A percentile compares a stretch with the other conserved stretches of the same genome.
Conservation (phyloP, 2,113 vertebrate genomes). For the Halcyon malimbica region DNA sequence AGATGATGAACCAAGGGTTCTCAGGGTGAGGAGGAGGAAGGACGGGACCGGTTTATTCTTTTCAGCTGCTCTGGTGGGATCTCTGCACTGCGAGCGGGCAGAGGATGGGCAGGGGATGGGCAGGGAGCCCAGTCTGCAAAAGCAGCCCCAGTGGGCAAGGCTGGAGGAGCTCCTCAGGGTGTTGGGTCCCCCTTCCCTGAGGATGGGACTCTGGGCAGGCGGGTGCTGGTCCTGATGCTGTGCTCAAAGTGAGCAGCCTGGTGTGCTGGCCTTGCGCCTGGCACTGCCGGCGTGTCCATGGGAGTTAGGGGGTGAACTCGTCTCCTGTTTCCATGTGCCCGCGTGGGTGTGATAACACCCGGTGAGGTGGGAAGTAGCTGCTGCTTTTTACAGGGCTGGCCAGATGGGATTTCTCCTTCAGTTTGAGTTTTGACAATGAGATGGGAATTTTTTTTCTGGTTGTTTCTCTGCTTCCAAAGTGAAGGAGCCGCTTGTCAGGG, state of each 20-base stretch:
- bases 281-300: fast-evolving
- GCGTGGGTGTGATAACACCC: slow-evolving; percentile 21
- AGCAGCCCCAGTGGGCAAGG: background rate
- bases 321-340: background rate
- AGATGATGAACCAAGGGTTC: background rate
- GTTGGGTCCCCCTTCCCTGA: background rate
- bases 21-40: background rate
- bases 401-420: slow-evolving; percentile 47
- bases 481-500: background rate
- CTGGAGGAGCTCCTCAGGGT: background rate
- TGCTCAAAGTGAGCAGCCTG: background rate
- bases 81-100: fast-evolving
- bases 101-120: background rate
- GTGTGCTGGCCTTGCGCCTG: background rate
- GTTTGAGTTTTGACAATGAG: slow-evolving; percentile 1
- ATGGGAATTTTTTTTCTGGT: background rate
- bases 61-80: background rate
- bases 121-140: background rate
- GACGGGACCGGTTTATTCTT: background rate
- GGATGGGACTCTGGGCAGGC: fast-evolving
- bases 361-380: slow-evolving; percentile 17
- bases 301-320: background rate
- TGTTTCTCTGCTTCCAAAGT: background rate
- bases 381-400: slow-evolving; percentile 21
- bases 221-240: background rate